These are phyloP conservation scores for Crypturellus undulatus DNA, from an alignment of 2,113 vertebrate genomes.

Conservation along the genomic window DNA sequence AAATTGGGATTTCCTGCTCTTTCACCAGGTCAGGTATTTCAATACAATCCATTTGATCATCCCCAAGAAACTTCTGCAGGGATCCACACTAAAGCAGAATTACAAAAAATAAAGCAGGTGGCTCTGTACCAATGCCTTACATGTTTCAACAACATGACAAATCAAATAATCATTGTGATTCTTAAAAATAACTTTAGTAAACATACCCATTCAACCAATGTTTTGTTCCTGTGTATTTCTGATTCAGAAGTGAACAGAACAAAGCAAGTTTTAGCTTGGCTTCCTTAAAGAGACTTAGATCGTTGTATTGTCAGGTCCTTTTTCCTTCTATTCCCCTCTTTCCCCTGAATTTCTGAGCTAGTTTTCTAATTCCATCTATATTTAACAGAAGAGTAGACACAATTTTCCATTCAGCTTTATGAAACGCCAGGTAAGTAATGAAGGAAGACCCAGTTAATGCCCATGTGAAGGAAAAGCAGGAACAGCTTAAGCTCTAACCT, in stretches of 20 bases:
- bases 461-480: not conserved
- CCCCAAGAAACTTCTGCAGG: not conserved
- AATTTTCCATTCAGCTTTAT: not conserved
- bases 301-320: not conserved
- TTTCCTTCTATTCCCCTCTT: not conserved
- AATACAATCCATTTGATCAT: not conserved
- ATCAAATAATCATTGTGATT: not conserved
- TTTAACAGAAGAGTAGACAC: not conserved
- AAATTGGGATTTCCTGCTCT: not conserved
- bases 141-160: not conserved
- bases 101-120: not conserved
- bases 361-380: not conserved
- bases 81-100: not conserved
- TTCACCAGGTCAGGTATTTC: not conserved
- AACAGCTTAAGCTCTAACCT: not conserved
- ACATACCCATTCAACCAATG: not conserved
- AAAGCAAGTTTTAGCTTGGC: not conserved
- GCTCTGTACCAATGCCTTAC: fast-evolving
- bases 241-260: not conserved
- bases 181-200: not conserved
- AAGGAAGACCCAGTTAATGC: not conserved
- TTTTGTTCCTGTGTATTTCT: not conserved
- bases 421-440: not conserved
- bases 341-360: not conserved
- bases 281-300: not conserved